phyloP scores from a whole-genome alignment of 1,140 invertebrate genomes.

The Diprion similis region DNA sequence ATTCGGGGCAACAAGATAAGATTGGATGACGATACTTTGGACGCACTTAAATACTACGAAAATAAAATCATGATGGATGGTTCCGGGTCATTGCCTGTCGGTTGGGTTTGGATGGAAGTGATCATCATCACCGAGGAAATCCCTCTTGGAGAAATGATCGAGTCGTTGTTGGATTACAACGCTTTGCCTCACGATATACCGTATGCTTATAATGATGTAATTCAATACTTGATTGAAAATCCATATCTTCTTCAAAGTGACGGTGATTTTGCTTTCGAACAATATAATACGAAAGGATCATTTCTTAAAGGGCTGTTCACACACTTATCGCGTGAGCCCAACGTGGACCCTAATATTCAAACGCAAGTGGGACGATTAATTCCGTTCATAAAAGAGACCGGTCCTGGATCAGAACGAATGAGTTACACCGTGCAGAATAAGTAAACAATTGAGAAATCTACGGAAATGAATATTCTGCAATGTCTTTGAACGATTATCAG shows the following conservation, averaged over 20 bases:
- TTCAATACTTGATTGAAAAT: conserved; percentile 30
- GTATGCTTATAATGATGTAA: conserved; percentile 33
- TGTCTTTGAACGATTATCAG: background rate
- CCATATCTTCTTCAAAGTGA: conserved; percentile 25
- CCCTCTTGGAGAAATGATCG: conserved; percentile 35
- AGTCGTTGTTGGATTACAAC: conserved; percentile 28
- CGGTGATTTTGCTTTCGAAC: conserved; percentile 30
- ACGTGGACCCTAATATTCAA: conserved; percentile 3
- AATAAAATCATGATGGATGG: conserved; percentile 20
- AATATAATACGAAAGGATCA: conserved; percentile 26
- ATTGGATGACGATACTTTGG: conserved; percentile 8
- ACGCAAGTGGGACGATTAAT: conserved; percentile 20
- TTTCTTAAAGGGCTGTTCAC: conserved; percentile 26
- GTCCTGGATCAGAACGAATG: conserved; percentile 24
- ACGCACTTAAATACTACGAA: conserved; percentile 27
- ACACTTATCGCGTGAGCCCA: conserved; percentile 13
- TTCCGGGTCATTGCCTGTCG: conserved; percentile 21
- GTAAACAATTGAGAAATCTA: background rate
- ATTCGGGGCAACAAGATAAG: background rate
- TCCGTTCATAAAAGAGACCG: conserved; percentile 21
- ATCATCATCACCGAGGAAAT: conserved; percentile 21
- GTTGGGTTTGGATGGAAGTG: conserved; percentile 28
- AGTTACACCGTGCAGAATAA: background rate
- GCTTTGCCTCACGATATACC: conserved; percentile 28
- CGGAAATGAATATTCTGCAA: background rate